Evolutionary conservation across 2,113 vertebrate genomes (phyloP), one percentile per base, ranked within the genome.

Genomic region (Kobus ellipsiprymnus): DNA sequence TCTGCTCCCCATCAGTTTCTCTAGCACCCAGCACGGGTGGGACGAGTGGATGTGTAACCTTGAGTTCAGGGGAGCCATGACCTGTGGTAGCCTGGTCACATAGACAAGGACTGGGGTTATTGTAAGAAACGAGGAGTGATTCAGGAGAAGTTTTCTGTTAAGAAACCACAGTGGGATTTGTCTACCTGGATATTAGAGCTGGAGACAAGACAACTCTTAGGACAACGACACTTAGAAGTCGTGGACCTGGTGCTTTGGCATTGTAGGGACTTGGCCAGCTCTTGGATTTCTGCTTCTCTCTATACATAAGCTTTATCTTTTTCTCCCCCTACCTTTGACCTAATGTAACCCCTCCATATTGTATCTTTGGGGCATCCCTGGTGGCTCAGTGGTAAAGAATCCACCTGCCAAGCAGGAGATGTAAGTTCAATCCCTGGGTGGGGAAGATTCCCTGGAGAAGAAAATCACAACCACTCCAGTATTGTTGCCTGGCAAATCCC

Each of bases 161-260:
- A n/a, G 59, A 71, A 77, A 40, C n/a, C 29, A 16, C 21, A 21
- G 25, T 0, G 4, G 54, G 29, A 29, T 33, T 74, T 40, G 13
- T 54, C 62, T 14, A 30, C 7, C 12, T 2, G 15, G 52, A 59
- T 54, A 12, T 44, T 7, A 78, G 16, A 64, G 29, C 33, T 81
- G 71, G 46, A 85, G 46, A 19, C 21, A 29, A 12, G 2, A 7
- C 15, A 27, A 11, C 27, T 83, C 55, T 91, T 0, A 15, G 40
- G 46, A 64, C 15, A 33, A 29, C 1, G 3, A 77, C 12, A 11
- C 9, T 46, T 74, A 17, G 15, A 3, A 10, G 1, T 2, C 0
- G 0, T 14, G 12, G 30, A 10, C 44, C 25, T 54, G 0, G 7
- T 17, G 59, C 27, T 81, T 44, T 60, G 16, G 25, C 54, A 4